phyloP scores from a whole-genome alignment of 1,140 invertebrate species.

The Hetaerina americana region DNA sequence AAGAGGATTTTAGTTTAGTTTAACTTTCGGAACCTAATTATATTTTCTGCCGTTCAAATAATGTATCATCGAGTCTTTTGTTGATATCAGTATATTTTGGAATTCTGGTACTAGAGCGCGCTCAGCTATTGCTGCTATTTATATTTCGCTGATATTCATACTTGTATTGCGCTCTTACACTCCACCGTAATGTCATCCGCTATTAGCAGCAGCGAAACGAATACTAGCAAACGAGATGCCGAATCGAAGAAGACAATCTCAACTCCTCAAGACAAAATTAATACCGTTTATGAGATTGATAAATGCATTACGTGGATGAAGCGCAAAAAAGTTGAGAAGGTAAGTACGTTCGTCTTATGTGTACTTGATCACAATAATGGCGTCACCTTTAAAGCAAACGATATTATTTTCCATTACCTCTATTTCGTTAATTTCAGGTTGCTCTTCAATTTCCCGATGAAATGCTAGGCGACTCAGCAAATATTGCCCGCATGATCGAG shows the following conservation, averaged over 20 bases:
- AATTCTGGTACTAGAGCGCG: no score
- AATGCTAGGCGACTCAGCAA: slow-evolving; percentile 52
- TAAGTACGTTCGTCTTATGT: slow-evolving; percentile 27
- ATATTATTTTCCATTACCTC: no score
- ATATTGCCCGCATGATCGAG: slow-evolving; percentile 51
- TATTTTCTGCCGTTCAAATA: no score
- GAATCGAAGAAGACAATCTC: neutral
- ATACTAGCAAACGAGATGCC: neutral
- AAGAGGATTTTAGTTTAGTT: no score
- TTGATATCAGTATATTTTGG: no score
- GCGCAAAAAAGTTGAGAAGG: slow-evolving; percentile 46
- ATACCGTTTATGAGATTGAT: slow-evolving; percentile 33
- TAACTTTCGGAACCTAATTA: no score
- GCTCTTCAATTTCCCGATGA: slow-evolving; percentile 86
- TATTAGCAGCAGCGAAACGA: neutral
- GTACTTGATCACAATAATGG: no score
- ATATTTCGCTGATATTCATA: neutral
- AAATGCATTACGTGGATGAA: slow-evolving; percentile 52
- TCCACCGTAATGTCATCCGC: neutral
- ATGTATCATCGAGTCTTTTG: no score
- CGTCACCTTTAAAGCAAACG: no score
- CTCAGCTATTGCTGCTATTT: neutral
- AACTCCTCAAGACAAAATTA: neutral
- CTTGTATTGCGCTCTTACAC: no score
- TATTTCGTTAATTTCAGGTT: slow-evolving; percentile 41